These are phyloP conservation scores for Yoshiicerus persimilis DNA, from an alignment of 1,140 invertebrate genomes.

Conservation along the genomic window DNA sequence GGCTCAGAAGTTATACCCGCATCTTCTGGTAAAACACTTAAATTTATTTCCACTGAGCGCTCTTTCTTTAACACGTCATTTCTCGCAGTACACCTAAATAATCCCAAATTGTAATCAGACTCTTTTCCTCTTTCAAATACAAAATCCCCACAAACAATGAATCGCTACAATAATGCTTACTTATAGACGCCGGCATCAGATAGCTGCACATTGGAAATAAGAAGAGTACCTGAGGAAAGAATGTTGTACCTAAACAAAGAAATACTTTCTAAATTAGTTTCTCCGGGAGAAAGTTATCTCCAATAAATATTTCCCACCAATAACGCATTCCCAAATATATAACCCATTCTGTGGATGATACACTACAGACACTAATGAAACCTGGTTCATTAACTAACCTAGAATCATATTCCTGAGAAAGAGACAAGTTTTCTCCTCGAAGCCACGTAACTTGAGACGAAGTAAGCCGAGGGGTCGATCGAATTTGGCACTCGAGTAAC, in stretches of 20 bases:
- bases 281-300: neutral
- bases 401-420: slow-evolving; percentile 36
- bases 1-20: neutral
- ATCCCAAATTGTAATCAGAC: neutral
- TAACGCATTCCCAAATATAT: too few species aligned
- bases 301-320: too few species aligned
- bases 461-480: slow-evolving; percentile 12
- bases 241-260: slow-evolving; percentile 34
- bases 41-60: slow-evolving; percentile 4
- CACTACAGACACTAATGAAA: too few species aligned
- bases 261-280: neutral
- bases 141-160: neutral
- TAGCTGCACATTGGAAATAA: slow-evolving; percentile 25
- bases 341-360: too few species aligned
- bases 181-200: slow-evolving; percentile 22
- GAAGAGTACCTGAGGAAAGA: slow-evolving; percentile 40
- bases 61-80: slow-evolving; percentile 28
- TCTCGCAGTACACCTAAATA: slow-evolving; percentile 28
- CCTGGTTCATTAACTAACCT: slow-evolving; percentile 19
- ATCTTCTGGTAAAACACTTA: slow-evolving; percentile 6
- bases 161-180: neutral
- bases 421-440: slow-evolving; percentile 24
- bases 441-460: slow-evolving; percentile 25
- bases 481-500: slow-evolving; percentile 35
- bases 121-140: neutral